Conservation (phyloP, 2,113 vertebrate genomes). For the Eolophus roseicapilla region DNA sequence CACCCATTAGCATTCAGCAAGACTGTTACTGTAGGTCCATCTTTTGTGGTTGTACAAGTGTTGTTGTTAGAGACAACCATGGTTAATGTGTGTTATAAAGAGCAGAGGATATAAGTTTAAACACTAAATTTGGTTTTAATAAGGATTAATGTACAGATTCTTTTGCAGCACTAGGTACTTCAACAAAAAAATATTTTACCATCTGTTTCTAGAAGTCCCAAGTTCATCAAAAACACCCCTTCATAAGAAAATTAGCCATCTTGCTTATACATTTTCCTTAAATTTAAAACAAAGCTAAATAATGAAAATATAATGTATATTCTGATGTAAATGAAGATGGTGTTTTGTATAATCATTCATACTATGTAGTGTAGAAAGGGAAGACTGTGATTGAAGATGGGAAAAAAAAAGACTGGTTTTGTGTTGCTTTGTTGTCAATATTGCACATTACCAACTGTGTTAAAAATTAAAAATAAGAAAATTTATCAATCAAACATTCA, state of each 20-base stretch:
- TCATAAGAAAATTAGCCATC: background rate
- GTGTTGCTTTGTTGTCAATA: background rate
- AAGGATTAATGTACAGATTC: background rate
- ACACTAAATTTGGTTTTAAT: background rate
- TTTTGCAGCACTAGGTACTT: background rate
- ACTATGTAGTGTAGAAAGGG: background rate
- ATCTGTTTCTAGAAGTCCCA: background rate
- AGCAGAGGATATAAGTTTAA: background rate
- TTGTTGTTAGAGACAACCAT: background rate
- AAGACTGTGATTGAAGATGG: background rate
- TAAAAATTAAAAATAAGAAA: background rate
- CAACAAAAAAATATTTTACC: background rate
- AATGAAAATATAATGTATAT: background rate
- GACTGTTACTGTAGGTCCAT: conserved; percentile 76
- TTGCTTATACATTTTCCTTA: background rate
- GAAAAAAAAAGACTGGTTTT: background rate
- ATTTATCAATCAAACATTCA: background rate
- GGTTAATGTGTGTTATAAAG: background rate
- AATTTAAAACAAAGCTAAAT: background rate
- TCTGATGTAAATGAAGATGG: background rate
- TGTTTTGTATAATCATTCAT: background rate
- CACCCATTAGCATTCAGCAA: conserved; percentile 61
- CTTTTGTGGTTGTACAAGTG: conserved; percentile 4
- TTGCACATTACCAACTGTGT: background rate
- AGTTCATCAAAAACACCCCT: background rate